Evolutionary conservation across 2,797 vertebrate genomes (phyloP), one percentile per base, ranked within the genome.

Genomic region (Anguilla marmorata): DNA sequence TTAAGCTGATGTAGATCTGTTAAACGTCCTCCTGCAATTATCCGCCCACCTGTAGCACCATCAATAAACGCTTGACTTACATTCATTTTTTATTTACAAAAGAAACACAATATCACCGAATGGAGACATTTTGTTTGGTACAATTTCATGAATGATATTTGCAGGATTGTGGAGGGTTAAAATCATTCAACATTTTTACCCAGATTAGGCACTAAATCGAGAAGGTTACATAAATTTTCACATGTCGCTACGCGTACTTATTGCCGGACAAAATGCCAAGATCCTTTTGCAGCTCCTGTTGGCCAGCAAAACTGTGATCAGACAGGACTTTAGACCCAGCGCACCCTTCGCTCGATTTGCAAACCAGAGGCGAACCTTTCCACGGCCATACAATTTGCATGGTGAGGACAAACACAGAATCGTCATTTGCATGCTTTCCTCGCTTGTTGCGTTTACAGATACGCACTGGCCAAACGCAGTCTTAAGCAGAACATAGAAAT

Each of bases 371-470:
- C 84, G 66, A 85, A 90, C 41, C 27, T 58, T 74, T 12, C 52
- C 85, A 86, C 60, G 86, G 63, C 88, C 91, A 87, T 80, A 90
- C 87, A 16, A 92, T 95, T 95, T 94, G 90, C 93, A 94, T 95
- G 92, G 37, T 85, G 88, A 86, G 74, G 33, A 79, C 85, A 86
- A 83, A 91, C 92, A 91, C 93, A 91, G 93, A 89, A 88, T 89
- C 90, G 90, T 19, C 80, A 92, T 95, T 96, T 95, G 91, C 93
- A 94, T 94, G 69, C 86, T 30, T 56, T 72, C 82, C 2, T 4
- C 63, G 45, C 52, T 24, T 84, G 86, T 63, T 63, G 9, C 74
- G 1, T 66, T 24, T 87, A 5, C 48, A 66, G 33, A 8, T 41
- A 66, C 14, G 27, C 66, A 45, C 2, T 50, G 79, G 21, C 8